Base-by-base conservation (phyloP, 1,140 invertebrate genomes). In the Geopemphigus sp. region DNA sequence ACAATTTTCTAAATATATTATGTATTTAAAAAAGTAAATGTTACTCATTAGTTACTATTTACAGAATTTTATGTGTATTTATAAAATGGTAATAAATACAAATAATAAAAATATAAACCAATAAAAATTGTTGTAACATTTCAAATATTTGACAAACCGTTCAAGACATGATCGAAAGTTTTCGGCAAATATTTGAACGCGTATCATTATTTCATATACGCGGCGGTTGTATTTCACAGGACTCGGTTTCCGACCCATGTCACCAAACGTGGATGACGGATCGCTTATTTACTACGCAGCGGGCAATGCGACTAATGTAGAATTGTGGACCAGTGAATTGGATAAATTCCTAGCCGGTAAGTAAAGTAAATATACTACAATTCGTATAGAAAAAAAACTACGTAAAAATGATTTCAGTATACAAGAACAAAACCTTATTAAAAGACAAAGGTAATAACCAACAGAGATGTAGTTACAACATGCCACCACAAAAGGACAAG, bases 191-290 rank as follows among this genome's bases (percentile, higher is more conserved):
- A 39, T 39, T 39, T 39, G 32, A 39, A 39, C 32, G 32, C 8
- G 32, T 39, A 39, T 39, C 32, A 39, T 50, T 50, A 50, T 14
- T n/a, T 19, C 15, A 26, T 45, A 39, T 45, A 66, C 19, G 2
- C 24, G 1, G 2, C 17, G 5, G 17, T 26, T 50, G 61, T 82
- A 39, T 80, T 82, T 83, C 84, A 14, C 81, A 90, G 90, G 94
- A 29, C 86, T 98, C 84, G 95, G 95, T 54, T 97, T 95, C 85
- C 88, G 95, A 73, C 96, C 96, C 0, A 88, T 95, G 74, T 89
- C 95, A 26, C 86, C 89, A 0, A 85, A 88, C 80, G 88, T 89
- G 0, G 91, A 94, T 56, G 91, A 95, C 82, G 92, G 91, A 61
- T 94, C 95, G 0, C 87, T 98, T 0, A 94, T 98, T 83, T 91